phyloP scores from a whole-genome alignment of 2,888 invertebrate species.

The Drosophila merina region DNA sequence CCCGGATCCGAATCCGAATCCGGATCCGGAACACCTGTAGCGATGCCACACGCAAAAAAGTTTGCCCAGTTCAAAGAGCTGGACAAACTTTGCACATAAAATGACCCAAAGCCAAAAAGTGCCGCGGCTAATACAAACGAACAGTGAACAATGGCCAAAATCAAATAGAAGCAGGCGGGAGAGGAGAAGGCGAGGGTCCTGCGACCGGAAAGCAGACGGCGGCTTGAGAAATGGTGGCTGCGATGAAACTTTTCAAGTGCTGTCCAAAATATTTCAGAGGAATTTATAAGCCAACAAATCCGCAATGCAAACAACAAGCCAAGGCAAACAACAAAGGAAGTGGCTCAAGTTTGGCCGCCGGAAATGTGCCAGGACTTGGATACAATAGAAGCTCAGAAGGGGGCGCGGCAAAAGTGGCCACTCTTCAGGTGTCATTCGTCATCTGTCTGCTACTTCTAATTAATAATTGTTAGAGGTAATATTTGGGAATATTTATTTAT shows the following conservation, averaged over 20 bases:
- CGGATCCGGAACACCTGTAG: conserved; percentile 61
- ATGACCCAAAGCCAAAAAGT: conserved; percentile 60
- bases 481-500: background rate
- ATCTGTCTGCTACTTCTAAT: conserved; percentile 46
- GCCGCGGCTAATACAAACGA: conserved; percentile 67
- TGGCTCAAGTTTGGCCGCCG: conserved; percentile 66
- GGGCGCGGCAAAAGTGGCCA: conserved; percentile 27
- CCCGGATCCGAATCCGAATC: conserved; percentile 12
- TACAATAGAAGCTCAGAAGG: conserved; percentile 33
- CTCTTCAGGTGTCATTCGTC: conserved; percentile 75
- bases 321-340: conserved; percentile 48
- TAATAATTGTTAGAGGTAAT: conserved; percentile 29
- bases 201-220: conserved; percentile 1
- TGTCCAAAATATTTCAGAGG: conserved; percentile 71
- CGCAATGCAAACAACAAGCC: conserved; percentile 55
- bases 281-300: conserved; percentile 76
- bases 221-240: conserved; percentile 15
- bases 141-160: conserved; percentile 42
- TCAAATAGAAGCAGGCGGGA: conserved; percentile 17
- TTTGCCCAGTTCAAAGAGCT: conserved; percentile 63
- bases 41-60: conserved; percentile 41
- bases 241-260: conserved; percentile 72
- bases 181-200: background rate
- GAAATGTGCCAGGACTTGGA: conserved; percentile 65
- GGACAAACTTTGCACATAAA: conserved; percentile 68